These are phyloP conservation scores for Cotesia congregata DNA, from an alignment of 2,888 invertebrate species.

Conservation along the genomic window DNA sequence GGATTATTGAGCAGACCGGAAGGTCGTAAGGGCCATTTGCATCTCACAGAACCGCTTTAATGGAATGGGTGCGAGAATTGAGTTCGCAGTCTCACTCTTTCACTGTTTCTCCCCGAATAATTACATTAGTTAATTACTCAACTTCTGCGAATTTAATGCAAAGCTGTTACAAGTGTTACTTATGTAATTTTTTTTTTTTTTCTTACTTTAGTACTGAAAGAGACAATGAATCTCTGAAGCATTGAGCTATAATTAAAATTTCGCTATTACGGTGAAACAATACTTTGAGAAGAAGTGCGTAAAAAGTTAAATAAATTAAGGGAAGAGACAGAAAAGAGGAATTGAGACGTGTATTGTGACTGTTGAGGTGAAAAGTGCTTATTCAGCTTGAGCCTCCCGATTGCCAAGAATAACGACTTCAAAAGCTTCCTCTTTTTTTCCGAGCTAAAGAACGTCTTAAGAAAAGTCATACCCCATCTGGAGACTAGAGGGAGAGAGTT, in stretches of 20 bases:
- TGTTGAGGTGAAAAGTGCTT: conserved; percentile 35
- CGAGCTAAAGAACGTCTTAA: not conserved
- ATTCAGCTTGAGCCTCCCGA: conserved; percentile 31
- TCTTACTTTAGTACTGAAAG: not conserved
- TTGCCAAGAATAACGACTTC: conserved; percentile 42
- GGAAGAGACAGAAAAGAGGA: conserved; percentile 22
- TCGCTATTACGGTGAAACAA: not conserved
- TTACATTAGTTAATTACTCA: conserved; percentile 38
- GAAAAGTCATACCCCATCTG: conserved; percentile 10
- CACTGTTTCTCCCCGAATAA: conserved; percentile 22
- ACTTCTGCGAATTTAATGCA: conserved; percentile 28
- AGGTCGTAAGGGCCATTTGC: conserved; percentile 40
- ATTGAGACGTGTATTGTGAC: conserved; percentile 25
- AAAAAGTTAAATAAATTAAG: not conserved
- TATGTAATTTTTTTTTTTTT: conserved; percentile 2
- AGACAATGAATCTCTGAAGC: not conserved
- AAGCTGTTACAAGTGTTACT: not conserved
- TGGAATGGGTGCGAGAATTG: conserved; percentile 22
- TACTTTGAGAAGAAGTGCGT: not conserved
- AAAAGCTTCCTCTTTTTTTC: conserved; percentile 23
- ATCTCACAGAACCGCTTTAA: conserved; percentile 37
- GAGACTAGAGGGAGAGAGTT: not conserved
- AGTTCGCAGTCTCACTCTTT: conserved; percentile 1
- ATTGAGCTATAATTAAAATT: not conserved
- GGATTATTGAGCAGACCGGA: conserved; percentile 43